Base-by-base conservation (phyloP, 2,888 invertebrate species). In the Standfussiana lucernea region DNA sequence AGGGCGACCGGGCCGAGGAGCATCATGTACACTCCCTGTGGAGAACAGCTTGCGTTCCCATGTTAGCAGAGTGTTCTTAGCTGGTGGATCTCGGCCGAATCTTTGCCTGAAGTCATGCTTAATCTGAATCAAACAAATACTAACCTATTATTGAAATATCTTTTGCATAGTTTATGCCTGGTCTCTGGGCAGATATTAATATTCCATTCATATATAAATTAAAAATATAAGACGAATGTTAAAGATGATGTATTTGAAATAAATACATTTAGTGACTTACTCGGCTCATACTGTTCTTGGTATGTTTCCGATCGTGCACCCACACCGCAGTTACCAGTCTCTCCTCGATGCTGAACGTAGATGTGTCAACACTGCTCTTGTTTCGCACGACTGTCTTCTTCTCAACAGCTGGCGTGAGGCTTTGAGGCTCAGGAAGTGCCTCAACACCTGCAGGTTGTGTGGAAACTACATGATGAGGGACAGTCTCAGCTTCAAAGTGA, bases 251-350 rank as follows among this genome's bases (percentile, higher is more conserved):
- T 37, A 56, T 72, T 50, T 32, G 18, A 24, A 42, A 15, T 47
- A 37, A 28, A 28, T 45, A 75, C 21, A 8, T 28, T 37, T 18
- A 24, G 6, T 4, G 18, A 56, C 37, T 53, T 64, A 92, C 94
- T 79, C 93, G 91, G 35, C 90, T 90, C 77, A 94, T 92, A 62
- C 91, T 91, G 47, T 72, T 89, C 64, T 89, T 92, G 21, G 95
- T 94, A 75, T 91, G 90, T 68, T 93, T 92, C 68, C 95, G 92
- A 88, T 97, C 96, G 77, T 97, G 96, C 42, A 96, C 95, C 96
- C 96, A 97, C 37, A 95, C 96, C 2, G 96, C 96, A 0, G 96
- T 93, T 42, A 97, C 93, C 28, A 96, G 90, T 82, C 96, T 92
- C 88, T 96, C 95, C 82, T 96, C 96, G 67, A 95, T 92, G 4